These are phyloP conservation scores for Nephrotoma flavescens DNA, from an alignment of 2,888 invertebrate genomes.

Conservation along the genomic window DNA sequence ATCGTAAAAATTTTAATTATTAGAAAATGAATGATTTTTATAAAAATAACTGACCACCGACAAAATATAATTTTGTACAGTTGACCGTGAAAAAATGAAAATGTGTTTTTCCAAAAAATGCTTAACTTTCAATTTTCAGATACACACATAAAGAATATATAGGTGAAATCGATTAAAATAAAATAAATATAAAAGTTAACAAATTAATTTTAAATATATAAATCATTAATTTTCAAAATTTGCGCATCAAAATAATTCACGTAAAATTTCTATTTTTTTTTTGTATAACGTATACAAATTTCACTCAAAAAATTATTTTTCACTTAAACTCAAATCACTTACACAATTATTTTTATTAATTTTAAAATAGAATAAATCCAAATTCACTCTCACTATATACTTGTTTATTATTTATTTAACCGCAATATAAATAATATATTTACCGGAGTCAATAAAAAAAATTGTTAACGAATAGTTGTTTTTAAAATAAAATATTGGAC, in stretches of 20 bases:
- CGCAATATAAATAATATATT: not conserved
- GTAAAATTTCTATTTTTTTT: not conserved
- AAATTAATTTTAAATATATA: not conserved
- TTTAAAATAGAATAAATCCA: not conserved
- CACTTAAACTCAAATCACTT: not conserved
- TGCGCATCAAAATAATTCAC: not conserved
- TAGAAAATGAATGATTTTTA: not conserved
- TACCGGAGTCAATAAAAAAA: not conserved
- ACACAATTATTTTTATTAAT: not conserved
- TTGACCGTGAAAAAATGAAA: not conserved
- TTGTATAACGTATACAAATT: not conserved
- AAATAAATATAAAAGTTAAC: not conserved
- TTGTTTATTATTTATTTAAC: not conserved
- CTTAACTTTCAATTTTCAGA: not conserved
- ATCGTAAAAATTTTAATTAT: not conserved
- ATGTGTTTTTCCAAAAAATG: not conserved
- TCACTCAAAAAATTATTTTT: not conserved
- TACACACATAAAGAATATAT: not conserved
- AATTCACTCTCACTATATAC: not conserved
- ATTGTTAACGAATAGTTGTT: not conserved
- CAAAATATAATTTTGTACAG: not conserved
- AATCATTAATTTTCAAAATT: not conserved
- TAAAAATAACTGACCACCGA: not conserved
- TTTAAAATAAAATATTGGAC: not conserved
- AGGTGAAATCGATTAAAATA: not conserved